Evolutionary conservation across 30 jellyfish, hydroid and myxozoan genomes (phyloP).

Genomic region (Pseudorhiza aurosa): DNA sequence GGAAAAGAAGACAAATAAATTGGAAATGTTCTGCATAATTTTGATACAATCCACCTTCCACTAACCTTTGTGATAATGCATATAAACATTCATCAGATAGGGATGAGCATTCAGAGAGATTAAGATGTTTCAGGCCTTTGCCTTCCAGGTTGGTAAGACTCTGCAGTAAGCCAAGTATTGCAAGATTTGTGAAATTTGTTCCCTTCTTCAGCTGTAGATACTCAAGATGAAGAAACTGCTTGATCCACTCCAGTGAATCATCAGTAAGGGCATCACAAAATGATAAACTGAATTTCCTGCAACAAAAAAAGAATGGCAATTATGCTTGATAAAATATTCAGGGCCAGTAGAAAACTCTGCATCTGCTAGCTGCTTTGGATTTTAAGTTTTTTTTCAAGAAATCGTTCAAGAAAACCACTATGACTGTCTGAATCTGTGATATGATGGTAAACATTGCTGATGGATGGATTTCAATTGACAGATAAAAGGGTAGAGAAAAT

Average conservation of each 20-base stretch:
- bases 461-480: too few relatives aligned
- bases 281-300: conserved; percentile 73
- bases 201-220: conserved; percentile 78
- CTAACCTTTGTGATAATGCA: conserved; percentile 69
- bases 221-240: conserved; percentile 32
- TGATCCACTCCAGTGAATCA: conserved; percentile 61
- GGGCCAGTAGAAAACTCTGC: too few relatives aligned
- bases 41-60: too few relatives aligned
- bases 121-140: conserved; percentile 35
- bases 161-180: conserved; percentile 46
- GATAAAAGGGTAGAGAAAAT: too few relatives aligned
- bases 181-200: conserved; percentile 60
- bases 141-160: conserved; percentile 44
- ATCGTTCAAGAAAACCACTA: too few relatives aligned
- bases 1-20: too few relatives aligned
- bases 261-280: conserved; percentile 80
- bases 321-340: too few relatives aligned
- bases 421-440: too few relatives aligned
- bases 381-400: too few relatives aligned
- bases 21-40: too few relatives aligned
- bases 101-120: conserved; percentile 82
- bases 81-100: conserved; percentile 77
- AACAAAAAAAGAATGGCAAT: background rate
- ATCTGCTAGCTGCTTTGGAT: too few relatives aligned
- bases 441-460: too few relatives aligned